A percentile compares a stretch with the other conserved stretches of the same genome.
Evolutionary conservation across 1,140 invertebrate genomes (phyloP).

Genomic region (Sarcophaga bullata): DNA sequence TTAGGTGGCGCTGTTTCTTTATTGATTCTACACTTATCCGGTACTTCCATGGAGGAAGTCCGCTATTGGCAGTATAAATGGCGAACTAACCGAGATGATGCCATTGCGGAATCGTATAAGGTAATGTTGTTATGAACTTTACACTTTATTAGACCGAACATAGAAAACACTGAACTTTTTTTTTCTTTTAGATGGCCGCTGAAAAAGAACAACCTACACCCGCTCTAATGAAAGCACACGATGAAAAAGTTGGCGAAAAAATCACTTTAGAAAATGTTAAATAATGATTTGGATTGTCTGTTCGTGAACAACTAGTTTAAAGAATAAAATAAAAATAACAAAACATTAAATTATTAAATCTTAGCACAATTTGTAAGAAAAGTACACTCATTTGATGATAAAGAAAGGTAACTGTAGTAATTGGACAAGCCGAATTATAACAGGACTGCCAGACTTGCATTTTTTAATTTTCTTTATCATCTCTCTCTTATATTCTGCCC

Average conservation of each 20-base stretch:
- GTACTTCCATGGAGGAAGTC: constrained; percentile 69
- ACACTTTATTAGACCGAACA: too few relatives aligned
- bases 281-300: constrained; percentile 47
- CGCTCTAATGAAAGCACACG: constrained; percentile 54
- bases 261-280: constrained; percentile 56
- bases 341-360: neutral
- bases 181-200: constrained; percentile 39
- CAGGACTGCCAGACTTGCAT: too few relatives aligned
- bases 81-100: constrained; percentile 59
- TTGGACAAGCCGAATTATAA: too few relatives aligned
- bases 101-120: constrained; percentile 57
- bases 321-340: constrained; percentile 35
- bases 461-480: too few relatives aligned
- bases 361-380: neutral
- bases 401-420: too few relatives aligned
- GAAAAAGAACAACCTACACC: constrained; percentile 47
- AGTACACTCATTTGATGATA: too few relatives aligned
- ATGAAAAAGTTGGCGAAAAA: constrained; percentile 50
- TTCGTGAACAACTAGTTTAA: constrained; percentile 48
- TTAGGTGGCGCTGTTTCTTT: constrained; percentile 67
- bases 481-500: too few relatives aligned
- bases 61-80: constrained; percentile 68
- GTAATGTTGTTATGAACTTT: constrained; percentile 35
- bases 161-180: too few relatives aligned
- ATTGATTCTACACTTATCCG: constrained; percentile 67